These are phyloP conservation scores for Rhynchonycteris naso DNA, from an alignment of 2,797 vertebrate genomes.

Conservation along the genomic window DNA sequence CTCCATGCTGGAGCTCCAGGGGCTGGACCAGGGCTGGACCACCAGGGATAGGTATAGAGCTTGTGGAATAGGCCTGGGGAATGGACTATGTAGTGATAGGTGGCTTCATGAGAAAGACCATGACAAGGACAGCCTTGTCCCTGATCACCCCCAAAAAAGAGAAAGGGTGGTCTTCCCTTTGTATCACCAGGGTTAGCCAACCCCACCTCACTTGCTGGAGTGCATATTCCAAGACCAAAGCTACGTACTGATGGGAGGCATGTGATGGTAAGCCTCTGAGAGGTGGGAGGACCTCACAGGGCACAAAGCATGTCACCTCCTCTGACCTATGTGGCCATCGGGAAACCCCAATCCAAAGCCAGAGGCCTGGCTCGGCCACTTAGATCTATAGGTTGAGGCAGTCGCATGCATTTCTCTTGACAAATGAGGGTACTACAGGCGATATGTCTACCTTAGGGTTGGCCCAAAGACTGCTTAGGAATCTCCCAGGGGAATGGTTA, in stretches of 20 bases:
- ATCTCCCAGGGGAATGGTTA: neutral
- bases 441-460: neutral
- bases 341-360: neutral
- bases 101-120: neutral
- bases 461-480: neutral
- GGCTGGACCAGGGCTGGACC: conserved; percentile 59
- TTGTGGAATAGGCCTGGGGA: neutral
- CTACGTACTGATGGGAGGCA: neutral
- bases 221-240: neutral
- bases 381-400: neutral
- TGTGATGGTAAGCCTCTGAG: rapidly evolving
- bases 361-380: neutral
- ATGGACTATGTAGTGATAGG: neutral
- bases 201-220: neutral
- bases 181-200: neutral
- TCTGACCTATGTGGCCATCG: rapidly evolving
- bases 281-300: neutral
- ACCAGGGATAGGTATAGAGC: neutral
- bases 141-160: neutral
- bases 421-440: rapidly evolving
- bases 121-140: neutral
- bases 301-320: neutral
- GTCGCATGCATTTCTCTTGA: neutral
- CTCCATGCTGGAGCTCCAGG: neutral
- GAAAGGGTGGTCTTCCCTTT: neutral